Percentiles rank a stretch among this genome's conserved stretches.
Evolutionary conservation across 2,797 vertebrate species (phyloP).

Genomic region (Hippopotamyrus pictus): DNA sequence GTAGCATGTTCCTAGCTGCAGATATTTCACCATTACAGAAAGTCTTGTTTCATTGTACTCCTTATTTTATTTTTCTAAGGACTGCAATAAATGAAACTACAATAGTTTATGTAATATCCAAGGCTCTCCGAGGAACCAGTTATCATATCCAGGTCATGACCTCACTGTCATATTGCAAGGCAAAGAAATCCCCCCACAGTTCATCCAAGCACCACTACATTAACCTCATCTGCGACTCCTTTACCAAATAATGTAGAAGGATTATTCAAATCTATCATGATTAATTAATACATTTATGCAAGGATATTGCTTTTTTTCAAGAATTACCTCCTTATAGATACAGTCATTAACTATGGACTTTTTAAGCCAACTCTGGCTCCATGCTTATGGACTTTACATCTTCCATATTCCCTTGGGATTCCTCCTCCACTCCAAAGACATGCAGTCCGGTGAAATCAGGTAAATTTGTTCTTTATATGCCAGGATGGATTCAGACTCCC

Average conservation of each 20-base stretch:
- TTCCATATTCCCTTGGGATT: not conserved
- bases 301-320: constrained; percentile 43
- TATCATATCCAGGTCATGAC: not conserved
- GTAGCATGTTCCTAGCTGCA: not conserved
- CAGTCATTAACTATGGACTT: not conserved
- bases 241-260: not conserved
- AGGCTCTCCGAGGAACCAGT: not conserved
- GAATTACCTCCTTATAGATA: constrained; percentile 32
- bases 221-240: not conserved
- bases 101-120: not conserved
- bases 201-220: not conserved
- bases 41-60: not conserved
- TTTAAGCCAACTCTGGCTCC: not conserved
- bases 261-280: constrained; percentile 1
- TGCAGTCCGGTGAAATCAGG: not conserved
- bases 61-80: not conserved
- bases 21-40: not conserved
- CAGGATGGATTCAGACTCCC: not conserved
- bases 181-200: not conserved
- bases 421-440: not conserved
- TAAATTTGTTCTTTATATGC: not conserved
- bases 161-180: not conserved
- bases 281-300: constrained; percentile 3
- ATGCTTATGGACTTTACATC: not conserved
- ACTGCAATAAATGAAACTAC: not conserved